Conservation (phyloP, 2,113 vertebrate genomes). For the Centropus unirufus region DNA sequence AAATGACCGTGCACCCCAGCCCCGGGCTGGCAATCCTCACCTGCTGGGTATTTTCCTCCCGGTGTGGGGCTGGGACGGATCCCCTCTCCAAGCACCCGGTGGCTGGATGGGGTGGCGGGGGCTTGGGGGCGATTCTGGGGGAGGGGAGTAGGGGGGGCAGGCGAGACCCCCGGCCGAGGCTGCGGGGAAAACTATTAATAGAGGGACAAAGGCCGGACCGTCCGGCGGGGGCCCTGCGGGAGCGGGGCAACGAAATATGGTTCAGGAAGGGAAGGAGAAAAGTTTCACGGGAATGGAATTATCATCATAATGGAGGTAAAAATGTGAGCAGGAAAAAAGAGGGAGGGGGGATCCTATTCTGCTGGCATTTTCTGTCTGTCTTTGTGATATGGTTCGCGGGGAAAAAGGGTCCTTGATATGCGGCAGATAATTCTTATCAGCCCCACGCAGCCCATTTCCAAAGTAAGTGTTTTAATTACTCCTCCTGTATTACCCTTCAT, state of each 20-base stretch:
- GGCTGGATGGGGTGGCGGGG: not conserved
- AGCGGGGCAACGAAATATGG: conserved; percentile 28
- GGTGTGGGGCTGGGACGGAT: not conserved
- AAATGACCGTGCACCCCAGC: not conserved
- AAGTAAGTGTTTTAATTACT: conserved; percentile 84
- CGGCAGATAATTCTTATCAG: conserved; percentile 83
- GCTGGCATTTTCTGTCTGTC: conserved; percentile 78
- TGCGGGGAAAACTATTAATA: conserved; percentile 2
- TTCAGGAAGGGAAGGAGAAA: conserved; percentile 38
- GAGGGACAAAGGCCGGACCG: conserved; percentile 31
- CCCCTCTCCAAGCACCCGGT: not conserved
- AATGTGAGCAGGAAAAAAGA: conserved; percentile 31
- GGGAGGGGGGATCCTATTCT: conserved; percentile 60
- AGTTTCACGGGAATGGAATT: conserved; percentile 63
- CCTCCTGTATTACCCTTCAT: conserved; percentile 69
- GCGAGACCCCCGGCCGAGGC: not conserved
- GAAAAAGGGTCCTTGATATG: conserved; percentile 77
- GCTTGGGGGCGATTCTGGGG: not conserved
- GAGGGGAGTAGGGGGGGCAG: no score
- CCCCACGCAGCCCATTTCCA: conserved; percentile 72
- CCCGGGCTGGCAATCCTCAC: not conserved
- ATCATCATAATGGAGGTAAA: conserved; percentile 75
- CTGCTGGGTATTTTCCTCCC: not conserved
- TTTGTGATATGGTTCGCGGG: conserved; percentile 76
- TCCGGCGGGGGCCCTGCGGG: not conserved